phyloP scores from a whole-genome alignment of 2,888 invertebrate species.

The Drosophila lutescens region DNA sequence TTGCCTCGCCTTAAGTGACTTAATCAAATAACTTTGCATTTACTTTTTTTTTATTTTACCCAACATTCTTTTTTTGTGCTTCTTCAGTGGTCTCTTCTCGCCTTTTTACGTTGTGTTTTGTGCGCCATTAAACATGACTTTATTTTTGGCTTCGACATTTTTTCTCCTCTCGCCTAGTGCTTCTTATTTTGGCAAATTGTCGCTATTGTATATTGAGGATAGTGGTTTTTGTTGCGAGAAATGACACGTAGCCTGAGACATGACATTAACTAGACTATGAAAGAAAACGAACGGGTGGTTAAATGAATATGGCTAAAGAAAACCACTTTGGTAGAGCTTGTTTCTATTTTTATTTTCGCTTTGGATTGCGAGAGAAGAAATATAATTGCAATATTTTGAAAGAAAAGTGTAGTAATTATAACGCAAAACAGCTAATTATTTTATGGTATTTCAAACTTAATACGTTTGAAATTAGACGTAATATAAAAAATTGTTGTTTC shows the following conservation, averaged over 20 bases:
- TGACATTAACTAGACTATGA: constrained; percentile 54
- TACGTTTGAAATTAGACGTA: background rate
- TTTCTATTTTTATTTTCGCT: background rate
- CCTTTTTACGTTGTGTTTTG: constrained; percentile 67
- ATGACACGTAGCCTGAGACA: constrained; percentile 58
- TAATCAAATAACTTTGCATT: constrained; percentile 77
- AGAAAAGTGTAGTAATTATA: background rate
- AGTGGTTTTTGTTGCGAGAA: constrained; percentile 31
- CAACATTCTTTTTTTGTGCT: constrained; percentile 15
- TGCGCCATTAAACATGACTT: constrained; percentile 79
- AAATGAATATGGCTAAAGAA: background rate
- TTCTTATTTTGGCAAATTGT: constrained; percentile 60
- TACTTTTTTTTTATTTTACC: constrained; percentile 12
- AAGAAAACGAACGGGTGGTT: constrained; percentile 8
- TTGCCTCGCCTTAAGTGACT: constrained; percentile 64
- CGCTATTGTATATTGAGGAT: constrained; percentile 39
- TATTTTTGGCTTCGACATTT: constrained; percentile 55
- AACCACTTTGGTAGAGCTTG: background rate
- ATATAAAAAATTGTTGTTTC: background rate
- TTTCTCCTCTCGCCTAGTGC: constrained; percentile 15
- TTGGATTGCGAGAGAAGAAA: background rate
- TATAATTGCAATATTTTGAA: background rate
- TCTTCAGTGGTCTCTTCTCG: constrained; percentile 20
- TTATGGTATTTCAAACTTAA: background rate
- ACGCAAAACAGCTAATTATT: background rate